Conservation (phyloP, 2,888 invertebrate genomes). For the Beris morrisii region DNA sequence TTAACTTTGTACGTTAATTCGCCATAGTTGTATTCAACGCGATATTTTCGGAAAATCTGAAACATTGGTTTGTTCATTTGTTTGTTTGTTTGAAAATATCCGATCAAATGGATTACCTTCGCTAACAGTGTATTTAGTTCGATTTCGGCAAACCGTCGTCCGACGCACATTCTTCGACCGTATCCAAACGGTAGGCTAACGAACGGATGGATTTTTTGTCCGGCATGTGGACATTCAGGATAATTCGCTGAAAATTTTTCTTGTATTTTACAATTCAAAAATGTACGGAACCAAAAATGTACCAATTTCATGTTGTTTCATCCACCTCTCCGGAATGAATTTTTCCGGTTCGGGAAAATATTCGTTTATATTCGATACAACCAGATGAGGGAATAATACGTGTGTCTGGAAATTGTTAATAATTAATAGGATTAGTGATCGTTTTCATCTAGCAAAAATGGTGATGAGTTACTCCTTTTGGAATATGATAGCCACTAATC, state of each 20-base stretch:
- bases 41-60: constrained; percentile 72
- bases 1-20: constrained; percentile 71
- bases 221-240: constrained; percentile 50
- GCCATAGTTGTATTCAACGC: constrained; percentile 68
- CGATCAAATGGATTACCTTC: constrained; percentile 60
- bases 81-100: too few species aligned
- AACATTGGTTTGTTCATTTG: constrained; percentile 43
- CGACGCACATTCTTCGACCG: constrained; percentile 76
- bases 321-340: constrained; percentile 78
- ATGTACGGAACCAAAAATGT: constrained; percentile 7
- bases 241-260: constrained; percentile 16
- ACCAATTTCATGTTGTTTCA: constrained; percentile 60
- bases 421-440: constrained; percentile 5
- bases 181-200: constrained; percentile 76
- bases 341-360: constrained; percentile 71
- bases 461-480: constrained; percentile 70
- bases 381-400: constrained; percentile 77
- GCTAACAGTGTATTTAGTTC: constrained; percentile 73
- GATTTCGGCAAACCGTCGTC: constrained; percentile 78
- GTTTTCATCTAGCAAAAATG: not conserved
- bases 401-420: constrained; percentile 64
- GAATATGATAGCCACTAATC: constrained; percentile 76
- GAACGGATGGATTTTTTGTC: constrained; percentile 70
- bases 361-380: constrained; percentile 70
- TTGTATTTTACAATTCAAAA: constrained; percentile 12